Conservation (phyloP, 2,888 invertebrate species). For the Pinctada fucata region DNA sequence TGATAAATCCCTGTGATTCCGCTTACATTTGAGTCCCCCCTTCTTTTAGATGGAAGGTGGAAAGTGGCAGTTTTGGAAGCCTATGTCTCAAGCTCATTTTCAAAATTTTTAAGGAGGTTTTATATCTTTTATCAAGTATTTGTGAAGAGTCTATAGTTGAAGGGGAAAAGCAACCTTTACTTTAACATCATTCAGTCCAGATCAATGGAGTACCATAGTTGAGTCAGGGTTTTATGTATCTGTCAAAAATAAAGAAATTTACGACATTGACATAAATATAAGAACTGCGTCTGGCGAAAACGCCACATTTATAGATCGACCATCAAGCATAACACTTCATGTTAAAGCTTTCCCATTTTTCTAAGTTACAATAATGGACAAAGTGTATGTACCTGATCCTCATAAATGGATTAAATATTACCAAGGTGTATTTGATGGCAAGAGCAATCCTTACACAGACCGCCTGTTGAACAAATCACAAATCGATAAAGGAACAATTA, state of each 20-base stretch:
- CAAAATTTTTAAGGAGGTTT: not conserved
- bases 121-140: slow-evolving; percentile 15
- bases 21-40: slow-evolving; percentile 22
- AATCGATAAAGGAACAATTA: too few species aligned
- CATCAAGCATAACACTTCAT: slow-evolving; percentile 31
- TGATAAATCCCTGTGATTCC: not conserved
- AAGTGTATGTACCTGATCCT: slow-evolving; percentile 30
- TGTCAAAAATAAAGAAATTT: slow-evolving; percentile 22
- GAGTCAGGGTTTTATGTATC: slow-evolving; percentile 16
- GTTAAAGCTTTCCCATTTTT: slow-evolving; percentile 25
- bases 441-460: slow-evolving; percentile 24
- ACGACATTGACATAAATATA: slow-evolving; percentile 29
- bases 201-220: slow-evolving; percentile 21
- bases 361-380: not conserved
- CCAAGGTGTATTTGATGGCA: slow-evolving; percentile 15
- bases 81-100: not conserved
- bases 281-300: slow-evolving; percentile 1
- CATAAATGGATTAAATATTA: slow-evolving; percentile 30
- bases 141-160: slow-evolving; percentile 32
- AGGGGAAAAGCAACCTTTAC: slow-evolving; percentile 28
- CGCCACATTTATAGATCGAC: slow-evolving; percentile 30
- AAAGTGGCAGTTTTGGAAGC: slow-evolving; percentile 20
- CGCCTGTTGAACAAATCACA: too few species aligned
- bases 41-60: slow-evolving; percentile 25
- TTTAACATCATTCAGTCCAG: slow-evolving; percentile 4